These are phyloP conservation scores for Ylistrum balloti DNA, from an alignment of 1,140 invertebrate species.

Conservation along the genomic window DNA sequence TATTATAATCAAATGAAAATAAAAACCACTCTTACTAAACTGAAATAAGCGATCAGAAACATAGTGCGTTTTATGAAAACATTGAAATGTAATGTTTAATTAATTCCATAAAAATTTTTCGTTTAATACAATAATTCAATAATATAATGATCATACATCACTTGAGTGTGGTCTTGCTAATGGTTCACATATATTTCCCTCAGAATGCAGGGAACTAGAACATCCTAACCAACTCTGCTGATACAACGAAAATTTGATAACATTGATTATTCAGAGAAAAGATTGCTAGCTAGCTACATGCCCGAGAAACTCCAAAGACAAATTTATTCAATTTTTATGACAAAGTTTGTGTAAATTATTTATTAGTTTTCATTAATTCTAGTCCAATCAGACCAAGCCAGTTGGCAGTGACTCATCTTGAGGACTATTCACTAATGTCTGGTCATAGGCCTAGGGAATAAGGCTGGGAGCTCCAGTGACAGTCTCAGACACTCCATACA, in stretches of 20 bases:
- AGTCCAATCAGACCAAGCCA: neutral
- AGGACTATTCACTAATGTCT: neutral
- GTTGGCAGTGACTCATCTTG: conserved; percentile 20
- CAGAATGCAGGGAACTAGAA: neutral
- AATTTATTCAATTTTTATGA: conserved; percentile 40
- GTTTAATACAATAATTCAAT: neutral
- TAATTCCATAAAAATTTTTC: neutral
- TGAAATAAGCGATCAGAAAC: neutral
- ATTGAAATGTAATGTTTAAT: neutral
- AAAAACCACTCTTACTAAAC: neutral
- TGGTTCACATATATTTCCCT: neutral
- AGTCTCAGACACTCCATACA: neutral
- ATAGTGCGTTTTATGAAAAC: conserved; percentile 5
- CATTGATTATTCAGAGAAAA: conserved; percentile 16
- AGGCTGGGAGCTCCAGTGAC: neutral
- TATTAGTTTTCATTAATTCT: conserved; percentile 27
- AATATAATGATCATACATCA: neutral
- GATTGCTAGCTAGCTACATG: neutral
- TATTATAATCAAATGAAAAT: neutral
- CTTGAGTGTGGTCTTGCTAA: neutral
- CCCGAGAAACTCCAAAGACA: neutral
- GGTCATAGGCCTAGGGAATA: neutral
- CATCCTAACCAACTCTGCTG: neutral
- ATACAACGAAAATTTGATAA: neutral
- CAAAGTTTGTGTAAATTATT: conserved; percentile 32